phyloP scores from a whole-genome alignment of 2,113 vertebrate species.

The Glareola pratincola region DNA sequence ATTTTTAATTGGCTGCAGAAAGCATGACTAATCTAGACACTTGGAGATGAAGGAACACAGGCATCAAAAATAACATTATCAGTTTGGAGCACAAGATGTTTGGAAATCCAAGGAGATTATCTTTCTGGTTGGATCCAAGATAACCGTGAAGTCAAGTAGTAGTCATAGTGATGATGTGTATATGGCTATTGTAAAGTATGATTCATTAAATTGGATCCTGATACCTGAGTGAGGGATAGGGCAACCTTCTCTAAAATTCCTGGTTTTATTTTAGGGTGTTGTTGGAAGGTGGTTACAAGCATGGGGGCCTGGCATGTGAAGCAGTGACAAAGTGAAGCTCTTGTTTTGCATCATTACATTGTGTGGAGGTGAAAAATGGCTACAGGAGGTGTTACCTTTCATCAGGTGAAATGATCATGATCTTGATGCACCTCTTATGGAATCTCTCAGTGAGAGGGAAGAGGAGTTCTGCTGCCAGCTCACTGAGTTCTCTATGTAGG shows the following conservation, averaged over 20 bases:
- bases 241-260: background rate
- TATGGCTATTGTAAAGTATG: background rate
- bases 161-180: background rate
- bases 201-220: background rate
- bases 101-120: background rate
- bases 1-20: background rate
- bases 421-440: background rate
- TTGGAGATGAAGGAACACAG: background rate
- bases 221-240: background rate
- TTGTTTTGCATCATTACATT: background rate
- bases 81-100: background rate
- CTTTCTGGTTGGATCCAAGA: background rate
- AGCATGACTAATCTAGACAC: background rate
- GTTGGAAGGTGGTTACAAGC: background rate
- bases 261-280: background rate
- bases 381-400: fast-evolving
- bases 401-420: background rate
- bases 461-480: background rate
- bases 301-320: fast-evolving
- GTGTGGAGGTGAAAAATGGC: background rate
- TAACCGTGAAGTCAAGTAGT: background rate
- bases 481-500: background rate
- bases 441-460: background rate
- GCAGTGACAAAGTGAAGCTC: background rate
- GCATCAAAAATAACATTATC: background rate